Evolutionary conservation across 2,113 vertebrate genomes (phyloP).

Genomic region (Prunella himalayana): DNA sequence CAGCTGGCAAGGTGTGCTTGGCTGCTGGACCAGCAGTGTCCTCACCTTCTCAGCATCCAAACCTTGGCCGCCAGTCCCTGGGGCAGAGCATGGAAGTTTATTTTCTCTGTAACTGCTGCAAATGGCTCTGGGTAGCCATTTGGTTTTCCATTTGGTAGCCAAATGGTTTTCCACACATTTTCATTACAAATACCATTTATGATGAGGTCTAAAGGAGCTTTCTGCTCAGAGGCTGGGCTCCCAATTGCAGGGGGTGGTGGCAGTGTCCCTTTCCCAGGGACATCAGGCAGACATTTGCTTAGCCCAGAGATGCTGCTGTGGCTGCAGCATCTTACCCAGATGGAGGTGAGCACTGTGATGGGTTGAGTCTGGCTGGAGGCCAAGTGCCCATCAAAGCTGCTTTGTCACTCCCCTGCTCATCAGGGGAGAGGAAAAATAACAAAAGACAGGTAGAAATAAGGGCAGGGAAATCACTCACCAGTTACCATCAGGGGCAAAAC

Average conservation of each 20-base stretch:
- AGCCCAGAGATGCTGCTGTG: not conserved
- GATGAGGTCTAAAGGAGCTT: not conserved
- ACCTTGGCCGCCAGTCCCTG: not conserved
- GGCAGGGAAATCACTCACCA: not conserved
- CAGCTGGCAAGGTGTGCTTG: not conserved
- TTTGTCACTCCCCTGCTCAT: not conserved
- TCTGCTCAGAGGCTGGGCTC: not conserved
- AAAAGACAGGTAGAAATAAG: not conserved
- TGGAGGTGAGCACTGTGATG: rapidly evolving
- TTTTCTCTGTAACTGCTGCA: not conserved
- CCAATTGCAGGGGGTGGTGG: not conserved
- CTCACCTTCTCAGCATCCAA: not conserved
- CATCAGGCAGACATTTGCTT: not conserved
- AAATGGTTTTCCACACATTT: not conserved
- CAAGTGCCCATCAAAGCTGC: not conserved
- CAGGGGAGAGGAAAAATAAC: not conserved
- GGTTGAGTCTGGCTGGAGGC: not conserved
- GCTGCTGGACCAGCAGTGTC: rapidly evolving
- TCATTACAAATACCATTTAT: not conserved
- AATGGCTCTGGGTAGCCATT: not conserved
- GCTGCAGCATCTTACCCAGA: not conserved
- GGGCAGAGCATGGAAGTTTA: not conserved
- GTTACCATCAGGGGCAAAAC: not conserved
- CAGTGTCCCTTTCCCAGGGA: not conserved
- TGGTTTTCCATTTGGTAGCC: too few relatives aligned